phyloP scores from a whole-genome alignment of 2,113 vertebrate species.

The Halcyon malimbica region DNA sequence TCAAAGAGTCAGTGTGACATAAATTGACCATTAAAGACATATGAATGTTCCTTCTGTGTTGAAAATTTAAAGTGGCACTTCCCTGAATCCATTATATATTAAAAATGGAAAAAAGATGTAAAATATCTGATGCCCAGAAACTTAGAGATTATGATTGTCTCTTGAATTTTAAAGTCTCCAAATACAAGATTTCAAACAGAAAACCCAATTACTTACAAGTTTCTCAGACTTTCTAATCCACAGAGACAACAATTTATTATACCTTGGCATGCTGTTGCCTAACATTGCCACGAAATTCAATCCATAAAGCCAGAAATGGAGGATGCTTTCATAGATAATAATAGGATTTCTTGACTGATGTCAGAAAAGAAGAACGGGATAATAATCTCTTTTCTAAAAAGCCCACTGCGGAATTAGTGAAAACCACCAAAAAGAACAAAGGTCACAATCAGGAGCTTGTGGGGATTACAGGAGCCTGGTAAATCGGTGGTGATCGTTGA shows the following conservation, averaged over 20 bases:
- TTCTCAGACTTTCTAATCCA: constrained; percentile 1
- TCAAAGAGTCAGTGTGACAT: background rate
- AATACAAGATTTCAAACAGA: background rate
- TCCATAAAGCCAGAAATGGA: background rate
- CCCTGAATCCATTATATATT: constrained; percentile 11
- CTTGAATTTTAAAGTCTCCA: background rate
- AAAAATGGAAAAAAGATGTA: constrained; percentile 20
- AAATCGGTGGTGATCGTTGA: background rate
- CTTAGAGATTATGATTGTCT: background rate
- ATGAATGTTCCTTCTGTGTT: background rate
- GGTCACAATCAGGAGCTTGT: background rate
- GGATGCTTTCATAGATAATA: background rate
- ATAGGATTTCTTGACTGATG: background rate
- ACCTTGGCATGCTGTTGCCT: background rate
- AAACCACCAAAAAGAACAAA: background rate
- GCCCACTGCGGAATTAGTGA: background rate
- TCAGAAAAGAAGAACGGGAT: background rate
- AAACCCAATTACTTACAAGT: background rate
- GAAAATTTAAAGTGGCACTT: background rate
- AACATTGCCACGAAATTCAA: background rate
- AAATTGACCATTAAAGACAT: background rate
- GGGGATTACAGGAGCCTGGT: background rate
- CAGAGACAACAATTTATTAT: background rate
- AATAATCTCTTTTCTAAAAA: background rate
- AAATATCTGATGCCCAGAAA: background rate